Percentiles rank a stretch among this genome's conserved stretches.
These are phyloP conservation scores for Salvator merianae DNA, from an alignment of 2,113 vertebrate genomes.

Conservation along the genomic window DNA sequence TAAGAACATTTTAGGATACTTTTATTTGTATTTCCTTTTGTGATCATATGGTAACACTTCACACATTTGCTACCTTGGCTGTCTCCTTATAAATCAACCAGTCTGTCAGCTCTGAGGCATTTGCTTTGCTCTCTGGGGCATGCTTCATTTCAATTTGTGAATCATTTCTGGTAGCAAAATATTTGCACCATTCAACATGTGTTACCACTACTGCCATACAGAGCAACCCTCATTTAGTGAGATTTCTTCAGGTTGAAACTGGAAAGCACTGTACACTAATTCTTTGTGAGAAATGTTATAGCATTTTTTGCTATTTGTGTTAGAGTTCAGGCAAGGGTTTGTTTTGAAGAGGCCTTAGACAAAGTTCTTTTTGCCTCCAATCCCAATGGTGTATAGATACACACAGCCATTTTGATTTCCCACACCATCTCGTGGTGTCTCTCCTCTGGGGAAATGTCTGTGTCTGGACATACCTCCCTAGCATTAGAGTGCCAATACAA, in stretches of 20 bases:
- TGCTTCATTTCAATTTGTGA: conserved; percentile 1
- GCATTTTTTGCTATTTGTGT: not conserved
- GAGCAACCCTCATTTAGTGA: not conserved
- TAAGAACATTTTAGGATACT: not conserved
- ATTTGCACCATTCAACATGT: not conserved
- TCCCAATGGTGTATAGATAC: not conserved
- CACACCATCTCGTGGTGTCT: not conserved
- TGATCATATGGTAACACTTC: not conserved
- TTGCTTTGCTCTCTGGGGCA: not conserved
- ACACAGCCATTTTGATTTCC: not conserved
- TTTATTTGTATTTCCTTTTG: not conserved
- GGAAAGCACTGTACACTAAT: not conserved
- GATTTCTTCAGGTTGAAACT: not conserved
- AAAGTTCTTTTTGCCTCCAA: not conserved
- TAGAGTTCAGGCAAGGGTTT: not conserved
- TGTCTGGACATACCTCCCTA: not conserved
- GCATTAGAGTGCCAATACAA: no score
- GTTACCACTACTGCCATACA: not conserved
- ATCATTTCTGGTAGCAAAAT: conserved; percentile 20
- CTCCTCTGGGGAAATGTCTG: not conserved
- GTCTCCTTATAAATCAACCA: conserved; percentile 28
- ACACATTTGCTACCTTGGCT: not conserved
- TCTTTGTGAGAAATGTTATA: not conserved
- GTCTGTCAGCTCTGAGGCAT: not conserved
- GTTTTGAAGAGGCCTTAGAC: not conserved